phyloP scores from a whole-genome alignment of 92 coral and sea anemone species.

The Phenganax stokvisi region DNA sequence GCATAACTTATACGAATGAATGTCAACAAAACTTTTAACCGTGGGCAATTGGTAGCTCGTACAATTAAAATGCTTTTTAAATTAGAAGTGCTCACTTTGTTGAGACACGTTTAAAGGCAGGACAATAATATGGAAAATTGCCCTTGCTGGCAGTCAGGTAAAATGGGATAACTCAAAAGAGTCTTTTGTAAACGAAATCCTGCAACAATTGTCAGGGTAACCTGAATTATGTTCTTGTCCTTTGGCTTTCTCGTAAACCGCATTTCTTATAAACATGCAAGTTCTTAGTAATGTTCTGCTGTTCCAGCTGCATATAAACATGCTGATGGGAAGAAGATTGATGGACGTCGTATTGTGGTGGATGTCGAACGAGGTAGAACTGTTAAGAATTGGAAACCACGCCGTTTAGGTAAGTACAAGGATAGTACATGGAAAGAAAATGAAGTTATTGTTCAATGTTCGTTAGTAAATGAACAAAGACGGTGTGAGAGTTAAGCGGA shows the following conservation, averaged over 20 bases:
- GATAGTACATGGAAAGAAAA: background rate
- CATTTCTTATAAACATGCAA: background rate
- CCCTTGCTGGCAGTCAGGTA: too few species aligned
- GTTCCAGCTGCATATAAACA: conserved; percentile 95
- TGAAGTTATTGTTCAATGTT: background rate
- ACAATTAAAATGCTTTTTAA: too few species aligned
- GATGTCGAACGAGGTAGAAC: conserved; percentile 98
- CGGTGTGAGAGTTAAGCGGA: background rate
- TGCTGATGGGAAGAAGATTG: conserved; percentile 98
- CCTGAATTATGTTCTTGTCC: background rate
- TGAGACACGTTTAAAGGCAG: too few species aligned
- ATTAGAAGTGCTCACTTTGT: too few species aligned
- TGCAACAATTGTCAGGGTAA: too few species aligned
- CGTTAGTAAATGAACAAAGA: background rate
- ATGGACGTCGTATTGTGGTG: conserved; percentile 91
- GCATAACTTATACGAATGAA: too few species aligned
- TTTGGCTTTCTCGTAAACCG: background rate
- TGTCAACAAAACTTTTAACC: too few species aligned
- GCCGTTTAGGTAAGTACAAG: conserved; percentile 69
- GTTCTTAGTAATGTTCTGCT: conserved; percentile 17
- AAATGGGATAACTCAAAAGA: too few species aligned
- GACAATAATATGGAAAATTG: too few species aligned
- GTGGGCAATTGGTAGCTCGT: too few species aligned
- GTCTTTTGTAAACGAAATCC: too few species aligned
- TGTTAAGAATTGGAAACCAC: conserved; percentile 96